Conservation (phyloP, 2,888 invertebrate species). For the Pomacea canaliculata region DNA sequence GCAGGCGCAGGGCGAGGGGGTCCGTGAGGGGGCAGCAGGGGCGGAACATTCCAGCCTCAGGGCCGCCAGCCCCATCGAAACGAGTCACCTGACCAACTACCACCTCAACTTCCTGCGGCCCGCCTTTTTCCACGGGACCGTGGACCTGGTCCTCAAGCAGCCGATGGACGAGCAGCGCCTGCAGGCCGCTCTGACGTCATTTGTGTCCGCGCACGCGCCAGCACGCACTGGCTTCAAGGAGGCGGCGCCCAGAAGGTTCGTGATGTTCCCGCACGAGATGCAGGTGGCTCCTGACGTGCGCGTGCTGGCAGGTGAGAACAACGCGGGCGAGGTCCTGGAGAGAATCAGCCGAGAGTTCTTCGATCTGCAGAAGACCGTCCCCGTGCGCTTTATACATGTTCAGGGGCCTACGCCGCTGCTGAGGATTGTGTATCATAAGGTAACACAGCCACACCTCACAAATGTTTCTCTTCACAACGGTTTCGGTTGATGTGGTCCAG, state of each 20-base stretch:
- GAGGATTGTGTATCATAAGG: constrained; percentile 28
- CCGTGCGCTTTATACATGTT: constrained; percentile 26
- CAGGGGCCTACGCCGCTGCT: constrained; percentile 8
- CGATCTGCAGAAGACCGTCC: constrained; percentile 19
- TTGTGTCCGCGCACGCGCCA: constrained; percentile 14
- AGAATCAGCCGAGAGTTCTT: constrained; percentile 21
- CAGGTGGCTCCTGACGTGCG: constrained; percentile 19
- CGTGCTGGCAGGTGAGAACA: constrained; percentile 8
- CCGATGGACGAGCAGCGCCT: constrained; percentile 14
- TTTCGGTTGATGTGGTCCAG: too few relatives aligned
- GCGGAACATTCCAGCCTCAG: not conserved
- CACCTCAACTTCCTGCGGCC: constrained; percentile 16
- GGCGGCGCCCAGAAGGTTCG: not conserved
- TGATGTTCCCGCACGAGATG: not conserved
- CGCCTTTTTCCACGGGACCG: constrained; percentile 27
- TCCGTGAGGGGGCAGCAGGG: not conserved
- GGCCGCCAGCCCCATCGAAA: constrained; percentile 20
- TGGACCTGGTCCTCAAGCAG: constrained; percentile 12
- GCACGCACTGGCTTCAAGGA: constrained; percentile 24
- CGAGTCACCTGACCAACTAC: constrained; percentile 23
- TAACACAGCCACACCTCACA: not conserved
- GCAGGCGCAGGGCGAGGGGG: not conserved
- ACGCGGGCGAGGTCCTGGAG: constrained; percentile 14
- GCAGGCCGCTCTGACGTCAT: constrained; percentile 6
- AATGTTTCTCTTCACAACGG: not conserved